Percentiles rank a stretch among this genome's conserved stretches.
Evolutionary conservation across 1,140 invertebrate genomes (phyloP).

Genomic region (Bombus soroeensis): DNA sequence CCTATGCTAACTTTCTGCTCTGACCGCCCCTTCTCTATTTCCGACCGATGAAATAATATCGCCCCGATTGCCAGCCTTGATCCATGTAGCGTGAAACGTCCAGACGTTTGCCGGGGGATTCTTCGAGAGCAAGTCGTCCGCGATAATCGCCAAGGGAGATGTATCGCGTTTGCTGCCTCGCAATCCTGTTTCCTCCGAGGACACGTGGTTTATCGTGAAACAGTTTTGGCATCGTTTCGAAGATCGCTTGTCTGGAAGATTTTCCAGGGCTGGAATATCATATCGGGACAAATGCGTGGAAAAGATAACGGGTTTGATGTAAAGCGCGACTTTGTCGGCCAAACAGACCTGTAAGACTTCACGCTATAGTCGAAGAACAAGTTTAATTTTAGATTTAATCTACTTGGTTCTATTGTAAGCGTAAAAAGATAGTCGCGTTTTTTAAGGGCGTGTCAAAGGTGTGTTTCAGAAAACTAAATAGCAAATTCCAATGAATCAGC

Average conservation of each 20-base stretch:
- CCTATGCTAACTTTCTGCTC: constrained; percentile 72
- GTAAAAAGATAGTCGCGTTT: too few species aligned
- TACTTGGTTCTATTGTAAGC: too few species aligned
- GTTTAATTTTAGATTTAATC: too few species aligned
- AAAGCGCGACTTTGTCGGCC: not conserved
- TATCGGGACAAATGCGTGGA: not conserved
- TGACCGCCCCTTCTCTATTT: constrained; percentile 52
- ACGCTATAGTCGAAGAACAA: too few species aligned
- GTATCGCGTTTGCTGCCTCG: not conserved
- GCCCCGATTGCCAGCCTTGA: constrained; percentile 70
- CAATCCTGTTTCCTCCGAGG: not conserved
- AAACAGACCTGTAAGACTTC: too few species aligned
- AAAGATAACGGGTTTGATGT: too few species aligned
- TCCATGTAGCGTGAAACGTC: constrained; percentile 71
- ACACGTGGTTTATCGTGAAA: not conserved
- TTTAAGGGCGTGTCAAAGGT: too few species aligned
- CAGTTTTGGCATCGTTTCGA: not conserved
- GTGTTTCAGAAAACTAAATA: too few species aligned
- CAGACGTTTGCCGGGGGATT: constrained; percentile 26
- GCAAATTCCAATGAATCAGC: too few species aligned
- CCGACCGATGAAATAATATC: constrained; percentile 78
- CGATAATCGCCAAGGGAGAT: constrained; percentile 35
- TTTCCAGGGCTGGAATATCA: not conserved
- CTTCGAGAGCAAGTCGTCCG: constrained; percentile 15
- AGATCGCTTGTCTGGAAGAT: not conserved